Base-by-base conservation (phyloP, 2,113 vertebrate species). In the Rhizomys pruinosus region DNA sequence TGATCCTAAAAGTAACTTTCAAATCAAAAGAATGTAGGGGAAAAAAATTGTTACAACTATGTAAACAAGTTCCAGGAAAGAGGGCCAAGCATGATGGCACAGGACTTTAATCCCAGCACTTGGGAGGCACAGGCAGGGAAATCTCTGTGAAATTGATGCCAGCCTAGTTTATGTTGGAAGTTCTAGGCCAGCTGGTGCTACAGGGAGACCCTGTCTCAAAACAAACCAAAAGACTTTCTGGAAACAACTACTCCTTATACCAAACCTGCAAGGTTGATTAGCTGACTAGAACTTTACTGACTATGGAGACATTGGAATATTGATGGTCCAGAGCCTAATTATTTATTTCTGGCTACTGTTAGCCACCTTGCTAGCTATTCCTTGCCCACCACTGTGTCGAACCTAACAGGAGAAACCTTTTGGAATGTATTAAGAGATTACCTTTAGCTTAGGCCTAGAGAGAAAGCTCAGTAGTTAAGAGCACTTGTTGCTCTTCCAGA, bases 1-100 rank as follows among this genome's bases (percentile, higher is more conserved):
- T 82, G 72, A 66, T 39, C 84, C 86, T 88, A 39, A 87, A n/a
- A 95, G 34, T 47, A 91, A 27, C 57, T 69, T 82, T 37, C 77
- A 87, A 47, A 20, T 39, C 27, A 17, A 47, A 87, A 61, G 81
- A 78, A 64, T 91, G 57, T 52, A 59, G 87, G 11, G 39, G 69
- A 42, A n/a, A 89, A 57, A 64, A 89, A 59, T 66, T 63, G 20
- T 44, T 4, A 13, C 22, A 39, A 5, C 25, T 32, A 37, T 44
- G 27, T 64, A 37, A 44, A 44, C 17, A 64, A 82, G 16, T 63
- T 64, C 42, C 59, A 32, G 8, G 27, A 44, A 44, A 64, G 79
- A 64, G 25, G 29, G 29, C 47, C 47, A 52, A 11, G 47, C 47
- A 52, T 52, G 47, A 52, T 52, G 47, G 47, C 47, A 52, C 47